Percentiles rank a stretch among this genome's conserved stretches.
phyloP scores from a whole-genome alignment of 2,113 vertebrate species.

The Capricornis sumatraensis region DNA sequence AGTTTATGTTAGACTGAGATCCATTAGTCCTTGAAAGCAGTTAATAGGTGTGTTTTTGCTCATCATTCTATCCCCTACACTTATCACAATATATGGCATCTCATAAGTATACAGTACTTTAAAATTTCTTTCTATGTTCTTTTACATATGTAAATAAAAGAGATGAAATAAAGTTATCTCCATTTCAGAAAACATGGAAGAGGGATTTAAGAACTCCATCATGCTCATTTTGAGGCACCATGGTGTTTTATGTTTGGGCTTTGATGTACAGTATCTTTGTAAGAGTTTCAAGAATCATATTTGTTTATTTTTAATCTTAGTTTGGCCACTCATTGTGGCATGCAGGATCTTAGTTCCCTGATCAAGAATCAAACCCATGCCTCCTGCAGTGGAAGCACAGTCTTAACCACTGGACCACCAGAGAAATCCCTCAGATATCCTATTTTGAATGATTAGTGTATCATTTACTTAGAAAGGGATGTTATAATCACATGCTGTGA shows the following conservation, averaged over 20 bases:
- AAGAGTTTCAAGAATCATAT: neutral
- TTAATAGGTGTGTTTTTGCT: conserved; percentile 9
- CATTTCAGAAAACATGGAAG: neutral
- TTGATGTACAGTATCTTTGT: neutral
- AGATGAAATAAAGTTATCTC: neutral
- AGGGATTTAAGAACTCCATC: neutral
- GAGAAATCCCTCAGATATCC: neutral
- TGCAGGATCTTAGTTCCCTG: neutral
- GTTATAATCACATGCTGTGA: neutral
- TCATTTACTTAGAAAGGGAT: neutral
- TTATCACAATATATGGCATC: neutral
- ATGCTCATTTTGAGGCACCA: neutral
- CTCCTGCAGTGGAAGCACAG: neutral
- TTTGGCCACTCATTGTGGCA: neutral
- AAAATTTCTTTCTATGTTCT: neutral
- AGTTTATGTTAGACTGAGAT: neutral
- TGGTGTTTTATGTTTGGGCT: neutral
- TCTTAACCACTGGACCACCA: neutral
- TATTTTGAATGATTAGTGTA: neutral
- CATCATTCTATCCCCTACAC: neutral
- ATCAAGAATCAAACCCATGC: neutral
- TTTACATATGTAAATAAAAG: neutral
- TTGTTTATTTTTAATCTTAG: neutral
- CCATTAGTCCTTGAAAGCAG: neutral
- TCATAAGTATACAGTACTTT: neutral